Conservation (phyloP, 2,888 invertebrate species). For the Nymphalis urticae region DNA sequence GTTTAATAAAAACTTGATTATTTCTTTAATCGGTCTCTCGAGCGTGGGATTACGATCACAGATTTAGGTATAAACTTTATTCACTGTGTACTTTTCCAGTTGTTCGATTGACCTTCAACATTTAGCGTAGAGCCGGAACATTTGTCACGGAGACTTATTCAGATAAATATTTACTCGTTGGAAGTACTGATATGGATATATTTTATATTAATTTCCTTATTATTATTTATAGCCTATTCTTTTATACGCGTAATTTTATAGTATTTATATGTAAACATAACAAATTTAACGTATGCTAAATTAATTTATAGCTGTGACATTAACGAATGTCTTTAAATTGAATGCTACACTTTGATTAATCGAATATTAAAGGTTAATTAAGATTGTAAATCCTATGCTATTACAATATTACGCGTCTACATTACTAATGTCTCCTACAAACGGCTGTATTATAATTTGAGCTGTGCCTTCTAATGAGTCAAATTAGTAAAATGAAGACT, state of each 20-base stretch:
- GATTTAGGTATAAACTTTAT: slow-evolving; percentile 72
- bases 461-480: too few relatives aligned
- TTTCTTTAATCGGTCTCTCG: slow-evolving; percentile 68
- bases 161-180: slow-evolving; percentile 42
- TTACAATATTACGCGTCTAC: too few relatives aligned
- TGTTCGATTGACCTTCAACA: slow-evolving; percentile 61
- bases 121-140: slow-evolving; percentile 59
- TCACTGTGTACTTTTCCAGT: slow-evolving; percentile 69
- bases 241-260: background rate
- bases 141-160: slow-evolving; percentile 55
- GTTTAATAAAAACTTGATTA: slow-evolving; percentile 62
- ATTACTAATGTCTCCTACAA: too few relatives aligned
- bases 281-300: background rate
- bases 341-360: background rate
- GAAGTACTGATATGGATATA: slow-evolving; percentile 30
- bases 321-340: too few relatives aligned
- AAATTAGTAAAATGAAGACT: too few relatives aligned
- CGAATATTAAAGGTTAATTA: background rate
- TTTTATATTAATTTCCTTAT: slow-evolving; percentile 17
- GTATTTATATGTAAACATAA: background rate
- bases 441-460: too few relatives aligned
- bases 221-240: slow-evolving; percentile 12
- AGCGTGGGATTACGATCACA: slow-evolving; percentile 70
- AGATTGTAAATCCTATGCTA: too few relatives aligned
- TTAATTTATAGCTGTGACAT: background rate